A percentile compares a stretch with the other conserved stretches of the same genome.
phyloP scores from a whole-genome alignment of 2,888 invertebrate species.

The Cabera pusaria region DNA sequence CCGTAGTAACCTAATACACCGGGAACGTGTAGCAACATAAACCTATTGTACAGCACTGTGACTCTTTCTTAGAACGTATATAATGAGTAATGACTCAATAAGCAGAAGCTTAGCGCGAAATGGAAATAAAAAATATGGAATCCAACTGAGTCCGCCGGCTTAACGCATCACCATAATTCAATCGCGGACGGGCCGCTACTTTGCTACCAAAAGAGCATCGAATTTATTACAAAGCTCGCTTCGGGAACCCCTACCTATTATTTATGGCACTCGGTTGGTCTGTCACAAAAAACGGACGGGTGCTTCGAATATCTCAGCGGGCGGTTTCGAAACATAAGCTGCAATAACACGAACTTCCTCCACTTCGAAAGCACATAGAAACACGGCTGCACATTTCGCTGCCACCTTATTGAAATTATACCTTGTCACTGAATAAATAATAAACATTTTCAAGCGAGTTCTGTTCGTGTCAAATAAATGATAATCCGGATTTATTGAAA shows the following conservation, averaged over 20 bases:
- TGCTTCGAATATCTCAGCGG: constrained; percentile 80
- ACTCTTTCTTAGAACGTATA: constrained; percentile 55
- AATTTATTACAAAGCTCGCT: constrained; percentile 80
- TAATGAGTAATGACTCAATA: constrained; percentile 53
- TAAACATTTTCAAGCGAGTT: constrained; percentile 45
- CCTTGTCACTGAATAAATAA: constrained; percentile 49
- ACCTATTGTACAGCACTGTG: constrained; percentile 63
- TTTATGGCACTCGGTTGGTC: constrained; percentile 82
- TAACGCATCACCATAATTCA: constrained; percentile 82
- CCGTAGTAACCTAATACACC: constrained; percentile 69
- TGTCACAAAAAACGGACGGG: constrained; percentile 82
- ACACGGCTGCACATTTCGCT: constrained; percentile 52
- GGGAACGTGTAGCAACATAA: constrained; percentile 59
- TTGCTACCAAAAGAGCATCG: constrained; percentile 80
- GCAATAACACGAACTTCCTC: constrained; percentile 82
- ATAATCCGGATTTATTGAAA: constrained; percentile 80
- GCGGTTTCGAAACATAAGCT: constrained; percentile 79
- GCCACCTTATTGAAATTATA: constrained; percentile 47
- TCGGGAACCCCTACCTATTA: constrained; percentile 81
- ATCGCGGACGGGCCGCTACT: constrained; percentile 68
- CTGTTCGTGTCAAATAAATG: constrained; percentile 59
- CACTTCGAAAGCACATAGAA: constrained; percentile 52
- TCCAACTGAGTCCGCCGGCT: constrained; percentile 72
- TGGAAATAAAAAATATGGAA: constrained; percentile 69
- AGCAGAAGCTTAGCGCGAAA: constrained; percentile 62